These are phyloP conservation scores for Pachydiplax longipennis DNA, from an alignment of 2,888 invertebrate genomes.

Conservation along the genomic window DNA sequence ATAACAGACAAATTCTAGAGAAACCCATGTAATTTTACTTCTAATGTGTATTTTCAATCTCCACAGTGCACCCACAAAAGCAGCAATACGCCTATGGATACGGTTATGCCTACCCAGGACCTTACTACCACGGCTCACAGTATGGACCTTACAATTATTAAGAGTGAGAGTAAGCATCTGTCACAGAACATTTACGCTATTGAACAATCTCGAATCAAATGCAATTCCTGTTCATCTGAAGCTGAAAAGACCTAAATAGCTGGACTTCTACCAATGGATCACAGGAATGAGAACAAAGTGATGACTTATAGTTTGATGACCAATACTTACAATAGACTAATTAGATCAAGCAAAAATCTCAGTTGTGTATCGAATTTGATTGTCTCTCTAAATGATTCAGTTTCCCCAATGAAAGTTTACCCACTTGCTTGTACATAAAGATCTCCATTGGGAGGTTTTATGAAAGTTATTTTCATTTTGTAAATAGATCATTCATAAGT, in stretches of 20 bases:
- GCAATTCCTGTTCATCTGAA: not conserved
- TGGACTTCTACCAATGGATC: not conserved
- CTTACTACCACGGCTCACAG: constrained; percentile 88
- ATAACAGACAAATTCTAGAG: not conserved
- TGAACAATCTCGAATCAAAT: not conserved
- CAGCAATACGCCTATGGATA: constrained; percentile 88
- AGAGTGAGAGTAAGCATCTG: constrained; percentile 55
- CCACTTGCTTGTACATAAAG: constrained; percentile 35
- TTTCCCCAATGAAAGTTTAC: constrained; percentile 9
- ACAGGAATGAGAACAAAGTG: constrained; percentile 3
- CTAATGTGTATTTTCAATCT: constrained; percentile 52
- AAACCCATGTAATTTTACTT: no score
- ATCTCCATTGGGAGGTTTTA: constrained; percentile 27
- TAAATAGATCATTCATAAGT: constrained; percentile 29
- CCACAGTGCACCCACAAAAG: constrained; percentile 90
- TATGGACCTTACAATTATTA: constrained; percentile 94
- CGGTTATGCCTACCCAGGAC: constrained; percentile 88
- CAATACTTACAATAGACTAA: not conserved
- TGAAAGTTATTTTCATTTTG: constrained; percentile 41
- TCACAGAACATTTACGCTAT: not conserved
- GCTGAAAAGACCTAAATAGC: not conserved
- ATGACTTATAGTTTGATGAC: constrained; percentile 4
- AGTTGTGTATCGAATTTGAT: constrained; percentile 3
- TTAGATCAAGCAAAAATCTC: not conserved
- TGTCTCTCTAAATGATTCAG: constrained; percentile 20